Evolutionary conservation across 1,140 invertebrate genomes (phyloP).

Genomic region (Bombus superbus): DNA sequence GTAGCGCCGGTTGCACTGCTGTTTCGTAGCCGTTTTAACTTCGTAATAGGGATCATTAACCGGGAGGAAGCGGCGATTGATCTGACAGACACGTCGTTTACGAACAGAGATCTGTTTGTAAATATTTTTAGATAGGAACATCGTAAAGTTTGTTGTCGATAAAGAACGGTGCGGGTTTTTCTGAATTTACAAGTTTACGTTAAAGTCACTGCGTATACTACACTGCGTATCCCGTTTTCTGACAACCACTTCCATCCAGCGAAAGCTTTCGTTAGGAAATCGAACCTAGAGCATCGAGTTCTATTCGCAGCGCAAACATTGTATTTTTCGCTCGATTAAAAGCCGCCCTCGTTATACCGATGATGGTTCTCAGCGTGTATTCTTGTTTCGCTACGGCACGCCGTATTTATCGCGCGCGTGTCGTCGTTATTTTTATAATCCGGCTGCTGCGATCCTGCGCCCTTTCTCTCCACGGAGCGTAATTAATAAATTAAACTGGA

Average conservation of each 20-base stretch:
- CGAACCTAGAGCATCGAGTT: slow-evolving; percentile 7
- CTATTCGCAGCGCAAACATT: slow-evolving; percentile 30
- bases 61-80: neutral
- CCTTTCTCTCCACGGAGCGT: slow-evolving; percentile 10
- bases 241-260: neutral
- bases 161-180: neutral
- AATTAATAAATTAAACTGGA: slow-evolving; percentile 48
- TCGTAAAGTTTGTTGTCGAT: neutral
- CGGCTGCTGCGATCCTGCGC: neutral
- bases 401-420: slow-evolving; percentile 6
- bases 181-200: neutral
- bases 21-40: neutral
- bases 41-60: neutral
- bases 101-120: no score
- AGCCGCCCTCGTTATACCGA: slow-evolving; percentile 46
- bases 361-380: neutral
- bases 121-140: neutral
- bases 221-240: no score
- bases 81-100: no score
- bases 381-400: neutral
- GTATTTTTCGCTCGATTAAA: slow-evolving; percentile 40
- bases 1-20: no score
- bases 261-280: slow-evolving; percentile 38
- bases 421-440: slow-evolving; percentile 41
- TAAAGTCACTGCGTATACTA: neutral